Conservation (phyloP, 2,888 invertebrate genomes). For the Hyposoter dolosus region DNA sequence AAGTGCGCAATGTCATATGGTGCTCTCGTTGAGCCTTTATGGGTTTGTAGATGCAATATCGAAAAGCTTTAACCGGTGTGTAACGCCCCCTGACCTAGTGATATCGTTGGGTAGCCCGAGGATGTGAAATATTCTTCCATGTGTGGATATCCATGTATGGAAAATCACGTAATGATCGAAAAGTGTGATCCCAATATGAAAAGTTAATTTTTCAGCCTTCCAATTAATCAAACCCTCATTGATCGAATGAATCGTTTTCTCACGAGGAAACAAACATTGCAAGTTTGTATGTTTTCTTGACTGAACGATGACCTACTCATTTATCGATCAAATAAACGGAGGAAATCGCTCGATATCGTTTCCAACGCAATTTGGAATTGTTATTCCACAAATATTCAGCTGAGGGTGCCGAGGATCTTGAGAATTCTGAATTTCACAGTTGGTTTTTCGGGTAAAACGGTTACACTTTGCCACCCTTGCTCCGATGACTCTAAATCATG, state of each 20-base stretch:
- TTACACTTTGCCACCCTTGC: neutral
- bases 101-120: conserved; percentile 36
- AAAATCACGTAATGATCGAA: neutral
- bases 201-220: neutral
- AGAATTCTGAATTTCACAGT: no score
- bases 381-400: no score
- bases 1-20: conserved; percentile 20
- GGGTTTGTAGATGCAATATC: conserved; percentile 64
- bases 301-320: no score
- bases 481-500: neutral
- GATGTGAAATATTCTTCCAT: conserved; percentile 1
- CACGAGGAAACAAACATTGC: neutral
- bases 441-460: neutral
- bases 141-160: neutral
- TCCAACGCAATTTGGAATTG: no score
- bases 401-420: no score
- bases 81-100: conserved; percentile 37
- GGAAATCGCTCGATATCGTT: no score
- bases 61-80: conserved; percentile 35
- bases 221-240: neutral
- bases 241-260: neutral
- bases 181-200: neutral
- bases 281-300: no score
- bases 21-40: conserved; percentile 46
- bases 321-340: no score